Base-by-base conservation (phyloP, 2,888 invertebrate species). In the Rotaria macrura region DNA sequence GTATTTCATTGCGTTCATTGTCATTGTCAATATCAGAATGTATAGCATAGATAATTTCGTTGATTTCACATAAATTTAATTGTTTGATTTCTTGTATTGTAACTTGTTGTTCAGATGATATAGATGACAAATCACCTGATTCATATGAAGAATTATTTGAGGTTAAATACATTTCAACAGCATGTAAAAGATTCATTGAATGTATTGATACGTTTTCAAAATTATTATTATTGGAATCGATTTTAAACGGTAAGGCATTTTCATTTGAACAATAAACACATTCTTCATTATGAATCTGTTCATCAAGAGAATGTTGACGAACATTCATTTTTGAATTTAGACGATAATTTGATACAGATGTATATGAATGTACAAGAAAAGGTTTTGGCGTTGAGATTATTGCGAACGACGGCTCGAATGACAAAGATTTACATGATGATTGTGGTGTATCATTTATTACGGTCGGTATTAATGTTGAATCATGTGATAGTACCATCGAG, bases 291-390 rank as follows among this genome's bases (percentile, higher is more conserved):
- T 65, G 65, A 38, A 34, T 29, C 20, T 34, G 34, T 65, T 65
- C 65, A 17, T 65, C 65, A 34, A 65, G 65, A 4, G 65, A 65
- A 20, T 40, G 12, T 79, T 79, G 79, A n/a, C 43, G 25, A 34
- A 25, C 17, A 34, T 1, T 34, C 29, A 65, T 20, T 4, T 20
- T 17, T 34, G 65, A 14, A 5, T 65, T 40, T n/a, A 43, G 43
- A 20, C 34, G 65, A 65, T 79, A 79, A 79, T 43, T 79, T n/a
- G 79, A 79, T 79, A 79, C n/a, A 20, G 79, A 79, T 40, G 79
- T 79, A 43, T 79, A 79, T 6, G 79, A 79, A 43, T 79, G 79
- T 9, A 79, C 79, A n/a, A 79, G 79, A 14, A 38, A 65, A 4
- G 65, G 20, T 65, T 65, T 65, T 7, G 65, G 65, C 20, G 65